Evolutionary conservation across 2,797 vertebrate species (phyloP), one percentile per base, ranked within the genome.

Genomic region (Clarias laeviceps): DNA sequence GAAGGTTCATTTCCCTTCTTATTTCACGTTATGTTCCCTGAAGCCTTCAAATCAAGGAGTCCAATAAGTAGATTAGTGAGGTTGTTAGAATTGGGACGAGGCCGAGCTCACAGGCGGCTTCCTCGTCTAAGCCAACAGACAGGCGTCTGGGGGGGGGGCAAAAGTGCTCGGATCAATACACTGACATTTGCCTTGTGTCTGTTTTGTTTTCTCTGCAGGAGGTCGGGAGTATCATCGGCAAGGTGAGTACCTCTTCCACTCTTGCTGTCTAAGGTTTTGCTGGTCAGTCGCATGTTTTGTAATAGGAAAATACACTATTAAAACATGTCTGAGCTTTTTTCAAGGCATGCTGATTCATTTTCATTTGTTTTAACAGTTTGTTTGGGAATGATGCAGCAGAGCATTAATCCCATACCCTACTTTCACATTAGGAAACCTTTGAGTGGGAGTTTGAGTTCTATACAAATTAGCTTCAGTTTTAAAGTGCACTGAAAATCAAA

Each of bases 191-290:
- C n/a, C 64, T 82, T 82, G 50, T 80, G 72, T 83, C 37, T 79
- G 18, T 64, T 70, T 83, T 37, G 2, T 57, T 27, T 82, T 86
- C 85, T 80, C 59, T 40, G 62, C 85, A 90, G 89, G 89, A 90
- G 84, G 89, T 90, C n/a, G 89, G 89, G 65, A 90, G 89, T 82
- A 90, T 90, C 88, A 90, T 89, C 32, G 89, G 89, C 80, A 90
- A 89, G 88, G 89, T 90, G 80, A 85, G 89, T 59, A 65, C 32
- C 61, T 88, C 56, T 68, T 22, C 77, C 37, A 83, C 17, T 83
- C 79, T 79, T 22, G 0, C 34, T 64, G 22, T 54, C 37, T 29
- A n/a, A 12, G 7, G 15, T 20, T 37, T 79, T n/a, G 1, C 22
- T 40, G 32, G 34, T 40, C 12, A 62, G 61, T 79, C 45, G 57